These are phyloP conservation scores for Melanotaenia parkinsoni DNA, from an alignment of 2,797 vertebrate species.

Conservation along the genomic window DNA sequence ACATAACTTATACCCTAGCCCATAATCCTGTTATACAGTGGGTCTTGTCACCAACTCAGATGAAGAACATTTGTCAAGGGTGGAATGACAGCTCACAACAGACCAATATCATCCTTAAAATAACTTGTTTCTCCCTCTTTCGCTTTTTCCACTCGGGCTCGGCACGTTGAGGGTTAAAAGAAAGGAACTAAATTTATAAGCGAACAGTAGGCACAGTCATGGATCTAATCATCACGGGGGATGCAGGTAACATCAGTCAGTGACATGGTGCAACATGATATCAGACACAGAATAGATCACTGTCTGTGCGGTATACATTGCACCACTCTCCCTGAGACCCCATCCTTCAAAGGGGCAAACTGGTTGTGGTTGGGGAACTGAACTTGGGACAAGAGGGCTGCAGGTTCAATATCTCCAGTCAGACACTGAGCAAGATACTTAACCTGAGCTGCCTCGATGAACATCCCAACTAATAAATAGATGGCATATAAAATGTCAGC, in stretches of 20 bases:
- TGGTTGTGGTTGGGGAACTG: constrained; percentile 85
- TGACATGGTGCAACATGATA: constrained; percentile 84
- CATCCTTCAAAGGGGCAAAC: constrained; percentile 83
- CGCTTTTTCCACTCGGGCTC: constrained; percentile 24
- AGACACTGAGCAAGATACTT: constrained; percentile 83
- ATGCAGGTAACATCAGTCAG: constrained; percentile 83
- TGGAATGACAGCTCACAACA: constrained; percentile 63
- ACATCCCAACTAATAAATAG: constrained; percentile 84
- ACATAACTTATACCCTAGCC: constrained; percentile 71
- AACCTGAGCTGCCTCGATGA: constrained; percentile 83
- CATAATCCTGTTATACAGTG: constrained; percentile 72
- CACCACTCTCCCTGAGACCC: constrained; percentile 79
- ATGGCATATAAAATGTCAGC: constrained; percentile 83
- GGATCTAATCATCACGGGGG: constrained; percentile 80
- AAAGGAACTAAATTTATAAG: constrained; percentile 79
- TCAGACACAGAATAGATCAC: constrained; percentile 80
- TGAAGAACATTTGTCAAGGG: constrained; percentile 77
- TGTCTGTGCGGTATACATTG: constrained; percentile 79
- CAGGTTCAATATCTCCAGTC: constrained; percentile 84
- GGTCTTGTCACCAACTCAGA: constrained; percentile 68
- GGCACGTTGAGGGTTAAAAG: constrained; percentile 66
- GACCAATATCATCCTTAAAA: constrained; percentile 73
- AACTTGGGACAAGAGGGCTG: constrained; percentile 83
- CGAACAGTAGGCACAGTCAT: constrained; percentile 77
- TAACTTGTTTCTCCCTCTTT: constrained; percentile 54